These are phyloP conservation scores for Isaurus tuberculatus DNA, from an alignment of 92 coral and sea anemone genomes.

Conservation along the genomic window DNA sequence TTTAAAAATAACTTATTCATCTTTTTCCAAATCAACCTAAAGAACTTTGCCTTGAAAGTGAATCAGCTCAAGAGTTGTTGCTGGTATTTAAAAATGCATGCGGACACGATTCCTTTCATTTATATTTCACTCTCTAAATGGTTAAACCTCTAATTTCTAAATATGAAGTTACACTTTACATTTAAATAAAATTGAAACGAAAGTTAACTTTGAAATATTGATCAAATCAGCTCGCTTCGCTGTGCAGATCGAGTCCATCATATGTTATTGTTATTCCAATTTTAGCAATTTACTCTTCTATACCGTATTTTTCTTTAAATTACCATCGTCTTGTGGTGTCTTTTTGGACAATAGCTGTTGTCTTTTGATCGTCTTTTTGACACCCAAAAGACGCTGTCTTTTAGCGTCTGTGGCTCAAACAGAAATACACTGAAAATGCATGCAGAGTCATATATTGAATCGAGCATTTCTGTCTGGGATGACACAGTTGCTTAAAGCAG, in stretches of 20 bases:
- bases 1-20: too few relatives aligned
- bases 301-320: background rate
- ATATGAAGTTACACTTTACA: too few relatives aligned
- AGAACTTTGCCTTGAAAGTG: too few relatives aligned
- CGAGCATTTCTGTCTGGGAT: slow-evolving; percentile 32
- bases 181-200: background rate
- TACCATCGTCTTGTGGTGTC: background rate
- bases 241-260: background rate
- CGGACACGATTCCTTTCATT: background rate
- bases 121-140: too few relatives aligned
- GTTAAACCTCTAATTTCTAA: too few relatives aligned
- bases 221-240: background rate
- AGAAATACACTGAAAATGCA: background rate
- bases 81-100: slow-evolving; percentile 1
- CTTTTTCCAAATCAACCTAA: background rate
- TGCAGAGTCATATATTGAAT: slow-evolving; percentile 22
- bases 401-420: slow-evolving; percentile 19
- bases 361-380: too few relatives aligned
- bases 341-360: too few relatives aligned
- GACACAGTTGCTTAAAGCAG: background rate
- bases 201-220: background rate
- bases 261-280: background rate
- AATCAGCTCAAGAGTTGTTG: background rate
- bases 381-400: background rate
- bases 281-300: background rate